Percentiles rank a stretch among this genome's conserved stretches.
Evolutionary conservation across 1,140 invertebrate genomes (phyloP).

Genomic region (Zaprionus camerounensis): DNA sequence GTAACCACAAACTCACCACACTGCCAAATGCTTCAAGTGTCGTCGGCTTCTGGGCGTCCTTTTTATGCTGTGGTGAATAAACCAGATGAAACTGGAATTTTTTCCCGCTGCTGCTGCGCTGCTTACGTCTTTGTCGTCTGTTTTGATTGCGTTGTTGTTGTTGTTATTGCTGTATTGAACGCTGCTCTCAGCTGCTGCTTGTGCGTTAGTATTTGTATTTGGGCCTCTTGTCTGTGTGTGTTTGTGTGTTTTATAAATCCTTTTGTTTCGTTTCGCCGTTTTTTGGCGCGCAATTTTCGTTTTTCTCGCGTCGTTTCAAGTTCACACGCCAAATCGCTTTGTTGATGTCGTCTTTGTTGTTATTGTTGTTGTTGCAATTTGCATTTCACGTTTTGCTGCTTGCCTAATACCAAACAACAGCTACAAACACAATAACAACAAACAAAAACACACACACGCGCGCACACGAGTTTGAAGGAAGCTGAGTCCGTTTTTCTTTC

Average conservation of each 20-base stretch:
- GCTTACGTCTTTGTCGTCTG: conserved; percentile 30
- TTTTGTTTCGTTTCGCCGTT: conserved; percentile 55
- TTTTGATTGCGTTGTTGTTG: conserved; percentile 45
- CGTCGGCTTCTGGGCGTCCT: conserved; percentile 47
- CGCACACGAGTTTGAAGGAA: conserved; percentile 31
- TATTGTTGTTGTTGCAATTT: conserved; percentile 60
- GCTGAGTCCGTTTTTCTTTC: conserved; percentile 34
- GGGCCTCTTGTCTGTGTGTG: conserved; percentile 21
- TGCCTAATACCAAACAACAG: conserved; percentile 56
- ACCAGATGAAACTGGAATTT: conserved; percentile 51
- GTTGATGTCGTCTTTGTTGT: conserved; percentile 48
- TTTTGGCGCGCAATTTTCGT: conserved; percentile 77
- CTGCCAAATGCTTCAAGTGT: conserved; percentile 53
- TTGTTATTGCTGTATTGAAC: conserved; percentile 29
- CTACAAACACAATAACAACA: conserved; percentile 59
- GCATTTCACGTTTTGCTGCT: conserved; percentile 76
- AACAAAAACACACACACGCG: conserved; percentile 38
- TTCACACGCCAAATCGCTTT: conserved; percentile 65
- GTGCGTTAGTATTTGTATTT: conserved; percentile 50
- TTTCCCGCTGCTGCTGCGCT: conserved; percentile 6
- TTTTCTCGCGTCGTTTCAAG: conserved; percentile 45
- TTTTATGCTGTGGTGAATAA: conserved; percentile 44
- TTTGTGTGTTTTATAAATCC: conserved; percentile 61
- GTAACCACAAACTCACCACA: conserved; percentile 47
- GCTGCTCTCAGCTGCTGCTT: conserved; percentile 48